phyloP scores from a whole-genome alignment of 2,797 vertebrate genomes.

The Amazona finschi region DNA sequence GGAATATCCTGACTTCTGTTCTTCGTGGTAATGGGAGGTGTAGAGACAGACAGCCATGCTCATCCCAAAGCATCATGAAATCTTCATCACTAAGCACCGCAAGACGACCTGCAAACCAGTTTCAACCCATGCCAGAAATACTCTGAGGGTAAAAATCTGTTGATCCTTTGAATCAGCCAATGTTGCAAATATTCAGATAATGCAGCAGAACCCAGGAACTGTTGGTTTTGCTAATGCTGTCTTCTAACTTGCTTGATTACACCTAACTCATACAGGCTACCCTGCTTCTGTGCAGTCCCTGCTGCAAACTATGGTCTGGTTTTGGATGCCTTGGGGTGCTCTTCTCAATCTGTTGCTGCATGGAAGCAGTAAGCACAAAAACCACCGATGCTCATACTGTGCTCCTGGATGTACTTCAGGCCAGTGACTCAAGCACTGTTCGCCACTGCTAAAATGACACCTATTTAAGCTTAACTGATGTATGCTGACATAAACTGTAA shows the following conservation, averaged over 20 bases:
- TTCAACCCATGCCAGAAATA: background rate
- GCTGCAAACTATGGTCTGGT: background rate
- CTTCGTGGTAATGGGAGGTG: background rate
- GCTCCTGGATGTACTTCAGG: background rate
- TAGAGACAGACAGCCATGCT: background rate
- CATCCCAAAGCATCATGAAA: background rate
- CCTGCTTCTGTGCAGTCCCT: background rate
- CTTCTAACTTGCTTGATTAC: background rate
- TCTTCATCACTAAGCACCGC: background rate
- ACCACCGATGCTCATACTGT: too few species aligned
- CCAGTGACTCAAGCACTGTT: background rate
- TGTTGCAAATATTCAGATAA: too few species aligned
- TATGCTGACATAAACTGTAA: background rate
- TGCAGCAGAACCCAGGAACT: background rate
- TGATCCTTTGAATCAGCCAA: background rate
- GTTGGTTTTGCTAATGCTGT: background rate
- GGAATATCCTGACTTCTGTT: background rate
- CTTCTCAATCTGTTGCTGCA: background rate
- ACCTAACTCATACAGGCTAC: accelerated
- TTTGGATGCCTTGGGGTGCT: background rate
- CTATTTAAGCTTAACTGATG: background rate
- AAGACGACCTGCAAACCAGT: background rate
- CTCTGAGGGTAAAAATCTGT: background rate
- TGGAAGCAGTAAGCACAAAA: background rate
- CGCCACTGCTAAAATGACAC: background rate